Base-by-base conservation (phyloP, 2,797 vertebrate species). In the Scyliorhinus canicula region DNA sequence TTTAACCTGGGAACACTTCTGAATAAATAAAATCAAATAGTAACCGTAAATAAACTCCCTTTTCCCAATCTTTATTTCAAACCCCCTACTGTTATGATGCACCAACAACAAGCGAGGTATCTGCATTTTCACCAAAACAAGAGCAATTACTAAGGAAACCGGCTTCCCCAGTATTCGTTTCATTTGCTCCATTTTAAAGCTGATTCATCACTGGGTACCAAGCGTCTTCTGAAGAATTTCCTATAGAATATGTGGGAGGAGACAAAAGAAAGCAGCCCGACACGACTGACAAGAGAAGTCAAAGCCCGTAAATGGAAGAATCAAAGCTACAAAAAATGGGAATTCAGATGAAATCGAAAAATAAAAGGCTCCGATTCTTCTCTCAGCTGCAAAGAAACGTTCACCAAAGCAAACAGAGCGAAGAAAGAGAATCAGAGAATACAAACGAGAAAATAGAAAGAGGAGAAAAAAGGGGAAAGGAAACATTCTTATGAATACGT, bases 391-490 rank as follows among this genome's bases (percentile, higher is more conserved):
- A 96, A 97, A 96, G 97, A 97, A 98, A 97, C 97, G 97, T 96
- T 47, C 96, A 95, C 96, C 96, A 97, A 98, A 98, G 98, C 98
- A 98, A 98, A 98, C 97, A 98, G 97, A 71, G 97, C 97, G 82
- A 97, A 97, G 97, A 97, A 97, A 96, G 96, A 96, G 95, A 96
- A 96, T 96, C 95, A 97, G 95, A 95, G 88, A 95, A 96, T 96
- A 95, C 96, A 96, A 96, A 97, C 95, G 96, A 96, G 97, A 96
- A 97, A 96, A 95, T 95, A 95, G 97, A 98, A 97, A 98, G 97
- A 97, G 96, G 96, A 95, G 96, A 96, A 97, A 96, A 96, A 79
- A 95, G 95, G 95, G 96, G 96, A 95, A 97, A 97, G 97, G 97
- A 98, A 97, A 97, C 97, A 96, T 96, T 97, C 96, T 97, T 95